phyloP scores from a whole-genome alignment of 35 echinoderm and acorn worm species.

The Nesometra sesokonis region DNA sequence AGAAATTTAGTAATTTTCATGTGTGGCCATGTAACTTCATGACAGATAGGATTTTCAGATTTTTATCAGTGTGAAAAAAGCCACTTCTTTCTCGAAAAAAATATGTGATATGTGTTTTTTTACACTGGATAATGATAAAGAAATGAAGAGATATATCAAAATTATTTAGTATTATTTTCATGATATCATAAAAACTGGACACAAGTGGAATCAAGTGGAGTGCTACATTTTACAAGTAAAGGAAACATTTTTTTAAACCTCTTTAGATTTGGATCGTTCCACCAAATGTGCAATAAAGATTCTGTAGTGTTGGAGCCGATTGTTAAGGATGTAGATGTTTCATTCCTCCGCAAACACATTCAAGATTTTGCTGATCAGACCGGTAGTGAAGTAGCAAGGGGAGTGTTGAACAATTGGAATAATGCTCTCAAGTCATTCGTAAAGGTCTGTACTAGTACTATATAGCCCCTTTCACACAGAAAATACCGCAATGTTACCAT shows the following conservation, averaged over 20 bases:
- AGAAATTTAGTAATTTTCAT: too few relatives aligned
- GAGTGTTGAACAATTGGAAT: constrained; percentile 62
- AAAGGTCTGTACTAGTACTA: constrained; percentile 32
- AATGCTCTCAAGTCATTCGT: constrained; percentile 62
- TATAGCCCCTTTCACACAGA: background rate
- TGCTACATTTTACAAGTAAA: background rate
- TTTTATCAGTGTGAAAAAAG: too few relatives aligned
- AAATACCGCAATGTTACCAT: too few relatives aligned
- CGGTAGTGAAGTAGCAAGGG: constrained; percentile 49
- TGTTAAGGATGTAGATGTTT: constrained; percentile 65
- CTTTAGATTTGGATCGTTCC: constrained; percentile 45
- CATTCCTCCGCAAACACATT: constrained; percentile 58
- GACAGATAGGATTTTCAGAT: too few relatives aligned
- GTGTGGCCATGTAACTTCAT: too few relatives aligned
- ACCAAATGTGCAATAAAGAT: constrained; percentile 70
- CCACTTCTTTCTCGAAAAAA: too few relatives aligned
- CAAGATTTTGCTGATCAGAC: constrained; percentile 51
- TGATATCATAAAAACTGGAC: too few relatives aligned
- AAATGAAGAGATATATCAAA: too few relatives aligned
- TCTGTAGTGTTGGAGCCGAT: constrained; percentile 58
- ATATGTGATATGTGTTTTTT: too few relatives aligned
- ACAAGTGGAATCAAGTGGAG: too few relatives aligned
- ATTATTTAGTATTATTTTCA: too few relatives aligned
- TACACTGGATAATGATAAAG: too few relatives aligned
- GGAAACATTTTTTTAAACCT: background rate